phyloP scores from a whole-genome alignment of 2,113 vertebrate genomes.

The Pteropus alecto region DNA sequence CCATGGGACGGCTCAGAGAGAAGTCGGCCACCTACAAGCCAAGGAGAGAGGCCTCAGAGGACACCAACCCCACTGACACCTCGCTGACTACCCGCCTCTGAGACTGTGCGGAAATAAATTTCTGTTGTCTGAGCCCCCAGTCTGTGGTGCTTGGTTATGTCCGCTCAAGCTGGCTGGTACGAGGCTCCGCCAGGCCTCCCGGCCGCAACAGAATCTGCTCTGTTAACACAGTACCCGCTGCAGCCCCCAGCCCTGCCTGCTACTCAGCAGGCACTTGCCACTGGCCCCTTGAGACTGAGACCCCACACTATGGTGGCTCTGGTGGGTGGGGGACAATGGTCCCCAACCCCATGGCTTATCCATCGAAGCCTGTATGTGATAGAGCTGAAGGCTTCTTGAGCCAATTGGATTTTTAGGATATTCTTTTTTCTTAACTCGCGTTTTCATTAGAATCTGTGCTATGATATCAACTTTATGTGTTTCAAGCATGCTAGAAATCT shows the following conservation, averaged over 20 bases:
- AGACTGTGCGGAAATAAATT: fast-evolving
- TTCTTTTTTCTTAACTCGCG: neutral
- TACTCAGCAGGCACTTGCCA: neutral
- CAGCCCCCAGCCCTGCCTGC: neutral
- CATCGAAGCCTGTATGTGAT: fast-evolving
- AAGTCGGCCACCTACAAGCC: fast-evolving
- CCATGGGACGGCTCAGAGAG: fast-evolving
- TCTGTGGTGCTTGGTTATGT: fast-evolving
- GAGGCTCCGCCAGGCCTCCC: neutral
- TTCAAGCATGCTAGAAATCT: neutral
- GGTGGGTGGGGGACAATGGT: fast-evolving
- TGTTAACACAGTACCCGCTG: fast-evolving
- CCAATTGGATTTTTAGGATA: neutral
- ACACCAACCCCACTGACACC: fast-evolving
- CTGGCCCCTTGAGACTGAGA: neutral
- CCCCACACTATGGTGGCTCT: fast-evolving
- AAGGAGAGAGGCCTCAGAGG: fast-evolving
- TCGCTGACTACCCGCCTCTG: neutral
- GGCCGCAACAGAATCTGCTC: neutral
- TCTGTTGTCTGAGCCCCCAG: fast-evolving
- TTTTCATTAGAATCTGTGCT: neutral
- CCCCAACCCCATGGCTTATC: neutral
- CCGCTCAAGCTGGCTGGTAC: fast-evolving
- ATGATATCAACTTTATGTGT: fast-evolving
- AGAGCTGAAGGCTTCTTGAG: neutral